Conservation (phyloP, 2,797 vertebrate species). For the Hippocampus kuda region DNA sequence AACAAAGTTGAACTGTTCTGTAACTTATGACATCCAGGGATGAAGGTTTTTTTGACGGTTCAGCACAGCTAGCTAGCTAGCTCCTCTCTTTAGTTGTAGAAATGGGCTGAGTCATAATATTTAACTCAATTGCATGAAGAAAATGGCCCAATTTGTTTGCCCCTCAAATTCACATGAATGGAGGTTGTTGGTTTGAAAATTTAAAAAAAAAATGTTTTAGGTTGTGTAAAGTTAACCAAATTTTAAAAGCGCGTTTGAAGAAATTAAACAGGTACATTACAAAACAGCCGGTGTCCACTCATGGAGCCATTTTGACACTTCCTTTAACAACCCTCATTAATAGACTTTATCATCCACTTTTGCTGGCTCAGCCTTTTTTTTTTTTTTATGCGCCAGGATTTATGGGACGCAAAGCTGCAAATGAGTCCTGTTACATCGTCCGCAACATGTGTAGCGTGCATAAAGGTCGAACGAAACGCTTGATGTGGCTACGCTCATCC, state of each 20-base stretch:
- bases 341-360: slow-evolving; percentile 6
- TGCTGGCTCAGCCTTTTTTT: slow-evolving; percentile 17
- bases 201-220: background rate
- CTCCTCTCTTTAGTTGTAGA: too few relatives aligned
- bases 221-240: background rate
- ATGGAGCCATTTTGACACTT: background rate
- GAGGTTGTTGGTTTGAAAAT: too few relatives aligned
- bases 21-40: too few relatives aligned
- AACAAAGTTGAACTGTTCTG: too few relatives aligned
- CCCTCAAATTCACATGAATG: too few relatives aligned
- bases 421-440: background rate
- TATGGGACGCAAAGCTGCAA: slow-evolving; percentile 12
- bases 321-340: background rate
- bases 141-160: too few relatives aligned
- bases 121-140: too few relatives aligned
- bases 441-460: background rate
- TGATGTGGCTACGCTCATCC: background rate
- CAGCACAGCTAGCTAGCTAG: too few relatives aligned
- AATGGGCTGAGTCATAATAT: too few relatives aligned
- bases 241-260: background rate
- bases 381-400: slow-evolving; percentile 17
- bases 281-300: background rate
- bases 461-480: slow-evolving; percentile 24
- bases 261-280: background rate
- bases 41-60: too few relatives aligned